Percentiles rank a stretch among this genome's conserved stretches.
These are phyloP conservation scores for Montipora capricornis DNA, from an alignment of 64 coral and sea anemone genomes.

Conservation along the genomic window DNA sequence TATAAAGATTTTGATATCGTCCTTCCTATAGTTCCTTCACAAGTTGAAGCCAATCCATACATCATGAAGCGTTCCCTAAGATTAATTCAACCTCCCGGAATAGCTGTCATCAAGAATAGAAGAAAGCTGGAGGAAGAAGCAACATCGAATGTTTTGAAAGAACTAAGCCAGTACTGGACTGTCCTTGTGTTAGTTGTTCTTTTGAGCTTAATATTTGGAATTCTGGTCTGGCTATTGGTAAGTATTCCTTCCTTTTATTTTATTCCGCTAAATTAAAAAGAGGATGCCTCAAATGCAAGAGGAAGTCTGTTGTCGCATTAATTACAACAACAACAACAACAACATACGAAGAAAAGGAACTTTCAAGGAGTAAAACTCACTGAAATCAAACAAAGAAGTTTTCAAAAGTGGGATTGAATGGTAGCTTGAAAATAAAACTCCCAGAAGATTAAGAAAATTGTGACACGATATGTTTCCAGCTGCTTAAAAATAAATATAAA, in stretches of 20 bases:
- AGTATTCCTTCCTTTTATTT: neutral
- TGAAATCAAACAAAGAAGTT: neutral
- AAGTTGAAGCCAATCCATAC: neutral
- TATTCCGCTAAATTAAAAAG: too few relatives aligned
- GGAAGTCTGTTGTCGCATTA: neutral
- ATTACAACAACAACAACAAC: neutral
- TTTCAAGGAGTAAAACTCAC: too few relatives aligned
- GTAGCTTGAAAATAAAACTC: neutral
- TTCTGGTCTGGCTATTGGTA: slow-evolving; percentile 27
- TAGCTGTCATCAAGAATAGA: slow-evolving; percentile 19
- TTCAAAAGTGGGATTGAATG: neutral
- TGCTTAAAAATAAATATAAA: neutral
- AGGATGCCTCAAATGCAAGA: neutral
- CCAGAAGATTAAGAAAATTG: neutral
- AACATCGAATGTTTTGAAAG: slow-evolving; percentile 14
- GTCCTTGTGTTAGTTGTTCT: slow-evolving; percentile 18
- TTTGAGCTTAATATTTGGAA: slow-evolving; percentile 48
- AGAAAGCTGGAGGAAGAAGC: neutral
- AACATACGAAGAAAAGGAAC: neutral
- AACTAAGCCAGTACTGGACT: neutral
- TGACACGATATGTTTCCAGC: neutral
- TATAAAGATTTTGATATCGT: neutral
- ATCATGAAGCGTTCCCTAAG: neutral
- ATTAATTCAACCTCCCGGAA: neutral
- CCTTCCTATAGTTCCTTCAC: neutral